phyloP scores from a whole-genome alignment of 2,888 invertebrate genomes.

The Chymomyza procnemis region DNA sequence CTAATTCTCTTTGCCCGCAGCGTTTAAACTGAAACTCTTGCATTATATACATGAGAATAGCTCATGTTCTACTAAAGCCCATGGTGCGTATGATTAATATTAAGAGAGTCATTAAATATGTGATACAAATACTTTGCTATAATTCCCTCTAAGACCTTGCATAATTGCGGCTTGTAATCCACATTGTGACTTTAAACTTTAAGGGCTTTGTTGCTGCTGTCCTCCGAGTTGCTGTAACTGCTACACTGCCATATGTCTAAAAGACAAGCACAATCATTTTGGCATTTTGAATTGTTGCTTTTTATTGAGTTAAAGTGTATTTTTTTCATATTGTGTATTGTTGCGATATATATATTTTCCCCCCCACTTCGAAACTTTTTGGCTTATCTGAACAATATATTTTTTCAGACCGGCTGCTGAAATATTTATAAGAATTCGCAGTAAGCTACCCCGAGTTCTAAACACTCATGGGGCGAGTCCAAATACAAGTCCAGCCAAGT shows the following conservation, averaged over 20 bases:
- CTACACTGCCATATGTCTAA: neutral
- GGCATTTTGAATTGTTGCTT: neutral
- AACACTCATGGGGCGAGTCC: neutral
- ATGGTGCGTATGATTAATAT: neutral
- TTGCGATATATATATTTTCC: neutral
- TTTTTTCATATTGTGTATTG: no score
- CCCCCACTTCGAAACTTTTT: neutral
- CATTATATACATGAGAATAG: neutral
- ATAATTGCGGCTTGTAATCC: neutral
- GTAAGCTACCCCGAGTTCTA: neutral
- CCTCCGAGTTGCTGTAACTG: neutral
- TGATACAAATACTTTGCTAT: neutral
- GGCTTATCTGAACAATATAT: neutral
- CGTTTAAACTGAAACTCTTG: neutral
- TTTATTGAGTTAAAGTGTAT: neutral
- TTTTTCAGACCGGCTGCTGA: neutral
- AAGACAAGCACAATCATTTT: neutral
- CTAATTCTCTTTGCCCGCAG: no score
- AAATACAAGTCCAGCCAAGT: slow-evolving; percentile 4
- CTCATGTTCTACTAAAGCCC: neutral
- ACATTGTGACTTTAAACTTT: neutral
- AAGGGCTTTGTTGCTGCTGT: neutral
- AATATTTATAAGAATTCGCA: neutral
- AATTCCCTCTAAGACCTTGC: neutral
- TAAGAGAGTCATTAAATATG: neutral